Evolutionary conservation across 2,113 vertebrate species (phyloP), one percentile per base, ranked within the genome.

Genomic region (Oreocharis arfaki): DNA sequence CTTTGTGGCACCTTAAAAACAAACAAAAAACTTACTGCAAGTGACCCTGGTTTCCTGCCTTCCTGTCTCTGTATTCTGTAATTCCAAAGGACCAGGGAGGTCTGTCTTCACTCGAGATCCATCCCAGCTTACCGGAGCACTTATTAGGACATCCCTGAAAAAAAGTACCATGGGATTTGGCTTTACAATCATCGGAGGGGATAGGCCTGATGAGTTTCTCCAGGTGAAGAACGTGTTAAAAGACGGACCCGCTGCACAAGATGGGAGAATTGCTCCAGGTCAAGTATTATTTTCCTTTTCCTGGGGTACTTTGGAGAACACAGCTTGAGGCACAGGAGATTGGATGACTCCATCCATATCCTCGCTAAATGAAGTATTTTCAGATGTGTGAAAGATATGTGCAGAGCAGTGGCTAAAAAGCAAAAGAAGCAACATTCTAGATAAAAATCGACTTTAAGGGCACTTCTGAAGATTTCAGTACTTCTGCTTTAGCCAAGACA

Each of bases 151-250:
- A 0, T 98, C 99, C 0, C 96, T 99, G 55, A 98, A 98, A 57
- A 99, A 99, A 96, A 99, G 99, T 67, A 86, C 98, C 2, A 99
- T 99, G 98, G 99, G 99, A 8, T 99, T 99, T 89, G 99, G 99
- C 47, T 99, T 99, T 90, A 99, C 99, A 59, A 99, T 99, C 84
- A 99, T 99, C 7, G 99, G 99, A n/a, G 99, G 99, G 71, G 99
- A 99, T 94, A 98, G 99, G 50, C 99, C 99, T 9, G 99, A 99
- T 44, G 99, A 99, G 96, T 99, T 99, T 96, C 98, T 99, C 6
- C 99, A 99, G 95, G 99, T 99, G 95, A 99, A 99, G 96, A 99
- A 99, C 16, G 99, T 99, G 47, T 97, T 99, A 39, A 98, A 98
- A 61, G 99, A 99, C 5, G 99, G 99, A 33, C 99, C 99, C 0